Percentiles rank a stretch among this genome's conserved stretches.
Conservation (phyloP, 2,888 invertebrate genomes). For the Halictus quadricinctus region DNA sequence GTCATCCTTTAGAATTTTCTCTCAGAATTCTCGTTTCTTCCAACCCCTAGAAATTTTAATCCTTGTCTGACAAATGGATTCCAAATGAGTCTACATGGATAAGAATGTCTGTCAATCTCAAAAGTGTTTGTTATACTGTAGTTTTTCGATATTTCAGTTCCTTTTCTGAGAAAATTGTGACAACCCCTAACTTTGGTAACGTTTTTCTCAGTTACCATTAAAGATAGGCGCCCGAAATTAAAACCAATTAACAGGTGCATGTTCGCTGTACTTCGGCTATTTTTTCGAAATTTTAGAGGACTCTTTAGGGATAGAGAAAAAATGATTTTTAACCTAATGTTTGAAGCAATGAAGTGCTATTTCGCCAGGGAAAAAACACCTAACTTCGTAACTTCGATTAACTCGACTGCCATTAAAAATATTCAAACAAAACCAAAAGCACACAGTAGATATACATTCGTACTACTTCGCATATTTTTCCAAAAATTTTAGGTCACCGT, state of each 20-base stretch:
- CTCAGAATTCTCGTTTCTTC: background rate
- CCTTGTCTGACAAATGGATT: background rate
- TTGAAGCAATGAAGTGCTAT: background rate
- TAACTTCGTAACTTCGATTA: background rate
- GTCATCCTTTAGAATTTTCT: background rate
- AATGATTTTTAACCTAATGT: too few relatives aligned
- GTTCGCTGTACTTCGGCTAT: too few relatives aligned
- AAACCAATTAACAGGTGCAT: background rate
- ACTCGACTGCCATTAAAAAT: background rate
- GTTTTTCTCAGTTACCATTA: background rate
- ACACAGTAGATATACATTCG: background rate
- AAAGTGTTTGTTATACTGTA: too few relatives aligned
- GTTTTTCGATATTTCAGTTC: too few relatives aligned
- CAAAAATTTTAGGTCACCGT: background rate
- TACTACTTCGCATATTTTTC: background rate
- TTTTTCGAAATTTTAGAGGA: too few relatives aligned
- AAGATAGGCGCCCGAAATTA: background rate
- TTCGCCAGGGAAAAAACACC: background rate
- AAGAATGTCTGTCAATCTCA: too few relatives aligned
- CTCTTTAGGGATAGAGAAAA: background rate
- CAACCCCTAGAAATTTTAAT: background rate
- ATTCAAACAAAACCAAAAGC: background rate
- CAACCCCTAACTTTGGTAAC: too few relatives aligned
- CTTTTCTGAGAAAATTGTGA: too few relatives aligned
- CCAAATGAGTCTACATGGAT: background rate